Evolutionary conservation across 2,797 vertebrate genomes (phyloP).

Genomic region (Eurystomus glaucurus): DNA sequence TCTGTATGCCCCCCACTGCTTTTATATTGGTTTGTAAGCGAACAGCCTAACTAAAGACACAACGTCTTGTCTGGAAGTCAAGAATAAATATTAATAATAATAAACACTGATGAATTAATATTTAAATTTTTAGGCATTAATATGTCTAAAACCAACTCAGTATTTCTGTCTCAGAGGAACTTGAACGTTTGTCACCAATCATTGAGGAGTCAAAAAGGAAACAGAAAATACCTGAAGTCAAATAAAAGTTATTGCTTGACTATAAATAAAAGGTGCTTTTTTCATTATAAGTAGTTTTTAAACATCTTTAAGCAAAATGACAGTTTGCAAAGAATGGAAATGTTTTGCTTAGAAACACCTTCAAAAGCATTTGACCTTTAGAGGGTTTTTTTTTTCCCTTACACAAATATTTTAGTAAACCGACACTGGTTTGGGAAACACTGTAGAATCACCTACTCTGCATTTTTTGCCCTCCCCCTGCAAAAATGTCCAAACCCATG

Average conservation of each 20-base stretch:
- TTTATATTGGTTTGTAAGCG: not conserved
- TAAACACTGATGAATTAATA: not conserved
- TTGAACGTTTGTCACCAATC: not conserved
- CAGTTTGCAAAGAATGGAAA: not conserved
- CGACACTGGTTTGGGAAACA: not conserved
- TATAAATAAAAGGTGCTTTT: not conserved
- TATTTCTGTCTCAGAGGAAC: conserved; percentile 1
- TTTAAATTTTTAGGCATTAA: not conserved
- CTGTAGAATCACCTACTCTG: not conserved
- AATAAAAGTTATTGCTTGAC: not conserved
- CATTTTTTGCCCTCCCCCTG: not conserved
- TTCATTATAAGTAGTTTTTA: not conserved
- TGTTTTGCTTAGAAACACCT: not conserved
- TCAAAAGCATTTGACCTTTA: not conserved
- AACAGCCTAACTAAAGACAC: not conserved
- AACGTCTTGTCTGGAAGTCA: not conserved
- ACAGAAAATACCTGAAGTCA: not conserved
- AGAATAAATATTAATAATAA: not conserved
- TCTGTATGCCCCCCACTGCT: not conserved
- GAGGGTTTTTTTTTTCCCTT: not conserved
- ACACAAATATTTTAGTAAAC: not conserved
- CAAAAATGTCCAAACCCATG: not conserved
- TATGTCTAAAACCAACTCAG: not conserved
- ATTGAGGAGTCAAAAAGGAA: not conserved
- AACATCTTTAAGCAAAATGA: not conserved